Base-by-base conservation (phyloP, 2,113 vertebrate genomes). In the Tauraco erythrolophus region DNA sequence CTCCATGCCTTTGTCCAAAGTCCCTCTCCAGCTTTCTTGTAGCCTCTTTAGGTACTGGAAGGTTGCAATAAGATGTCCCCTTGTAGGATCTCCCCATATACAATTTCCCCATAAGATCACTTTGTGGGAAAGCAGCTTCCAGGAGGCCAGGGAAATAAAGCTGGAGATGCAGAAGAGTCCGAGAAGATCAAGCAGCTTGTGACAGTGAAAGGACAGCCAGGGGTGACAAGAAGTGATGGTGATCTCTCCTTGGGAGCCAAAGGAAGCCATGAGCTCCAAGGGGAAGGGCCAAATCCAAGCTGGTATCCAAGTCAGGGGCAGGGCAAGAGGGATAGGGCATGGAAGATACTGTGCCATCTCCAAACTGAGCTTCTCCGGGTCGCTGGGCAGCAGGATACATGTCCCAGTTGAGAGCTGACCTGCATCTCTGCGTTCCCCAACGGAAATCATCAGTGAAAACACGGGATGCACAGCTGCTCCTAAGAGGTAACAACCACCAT, bases 401-500 rank as follows among this genome's bases (percentile, higher is more conserved):
- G 39, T 65, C 23, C 51, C 48, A 10, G 9, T 7, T 10, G 35
- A 35, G 54, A 82, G 12, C 33, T 37, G 45, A 43, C 46, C 33
- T 19, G 22, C 51, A 39, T 13, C 61, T 43, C 45, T 11, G 23
- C 1, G 21, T 9, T 21, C 23, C 54, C 54, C 54, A 14, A 11
- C 24, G n/a, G 13, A 35, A 51, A 33, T 10, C 23, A 19, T 46
- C 30, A 17, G 19, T 45, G 62, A n/a, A 53, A 54, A 58, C 31
- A 21, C 0, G 8, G 37, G 62, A 51, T 22, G 37, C 6, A 10
- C 31, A 19, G 37, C 25, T 1, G 1, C 31, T 76, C 15, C 30
- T 12, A 11, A 4, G 2, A 41, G 16, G 10, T 27, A 46, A 43
- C 27, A n/a, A 31, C 27, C 30, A 4, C 7, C 1, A 1, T 5